These are phyloP conservation scores for Drosophila nigromelanica DNA, from an alignment of 1,140 invertebrate species.

Conservation along the genomic window DNA sequence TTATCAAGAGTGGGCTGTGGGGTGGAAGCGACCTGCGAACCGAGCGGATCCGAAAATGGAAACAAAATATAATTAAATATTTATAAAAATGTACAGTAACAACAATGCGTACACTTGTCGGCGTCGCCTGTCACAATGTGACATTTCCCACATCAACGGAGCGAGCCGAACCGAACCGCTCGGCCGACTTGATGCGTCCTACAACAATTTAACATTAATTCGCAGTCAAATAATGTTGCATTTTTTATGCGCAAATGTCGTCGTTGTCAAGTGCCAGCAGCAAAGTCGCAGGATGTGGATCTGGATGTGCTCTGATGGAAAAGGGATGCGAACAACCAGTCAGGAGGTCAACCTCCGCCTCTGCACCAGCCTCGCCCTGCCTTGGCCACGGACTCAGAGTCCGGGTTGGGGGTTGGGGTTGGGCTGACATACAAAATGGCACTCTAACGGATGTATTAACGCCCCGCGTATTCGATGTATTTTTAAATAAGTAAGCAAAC, in stretches of 20 bases:
- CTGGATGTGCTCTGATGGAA: slow-evolving; percentile 33
- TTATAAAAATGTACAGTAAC: slow-evolving; percentile 77
- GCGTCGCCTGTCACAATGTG: slow-evolving; percentile 71
- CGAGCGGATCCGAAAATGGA: slow-evolving; percentile 53
- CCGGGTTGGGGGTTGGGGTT: neutral
- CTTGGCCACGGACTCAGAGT: neutral
- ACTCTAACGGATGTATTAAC: slow-evolving; percentile 81
- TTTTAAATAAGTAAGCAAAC: slow-evolving; percentile 57
- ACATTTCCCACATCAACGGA: slow-evolving; percentile 79
- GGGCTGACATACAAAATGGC: slow-evolving; percentile 72
- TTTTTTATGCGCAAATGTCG: slow-evolving; percentile 82
- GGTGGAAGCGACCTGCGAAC: slow-evolving; percentile 22
- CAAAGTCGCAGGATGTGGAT: slow-evolving; percentile 49
- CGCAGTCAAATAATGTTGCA: slow-evolving; percentile 80
- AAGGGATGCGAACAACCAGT: slow-evolving; percentile 41
- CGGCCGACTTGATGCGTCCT: slow-evolving; percentile 51
- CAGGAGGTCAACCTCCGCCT: slow-evolving; percentile 28
- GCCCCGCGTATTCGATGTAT: slow-evolving; percentile 69
- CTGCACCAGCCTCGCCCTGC: slow-evolving; percentile 2
- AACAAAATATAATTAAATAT: slow-evolving; percentile 80
- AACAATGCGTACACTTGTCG: slow-evolving; percentile 76
- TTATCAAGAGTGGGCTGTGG: slow-evolving; percentile 45
- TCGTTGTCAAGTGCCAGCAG: slow-evolving; percentile 76
- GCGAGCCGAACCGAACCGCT: slow-evolving; percentile 22
- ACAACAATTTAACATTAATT: slow-evolving; percentile 82